Base-by-base conservation (phyloP, 2,888 invertebrate species). In the Anoplius nigerrimus region DNA sequence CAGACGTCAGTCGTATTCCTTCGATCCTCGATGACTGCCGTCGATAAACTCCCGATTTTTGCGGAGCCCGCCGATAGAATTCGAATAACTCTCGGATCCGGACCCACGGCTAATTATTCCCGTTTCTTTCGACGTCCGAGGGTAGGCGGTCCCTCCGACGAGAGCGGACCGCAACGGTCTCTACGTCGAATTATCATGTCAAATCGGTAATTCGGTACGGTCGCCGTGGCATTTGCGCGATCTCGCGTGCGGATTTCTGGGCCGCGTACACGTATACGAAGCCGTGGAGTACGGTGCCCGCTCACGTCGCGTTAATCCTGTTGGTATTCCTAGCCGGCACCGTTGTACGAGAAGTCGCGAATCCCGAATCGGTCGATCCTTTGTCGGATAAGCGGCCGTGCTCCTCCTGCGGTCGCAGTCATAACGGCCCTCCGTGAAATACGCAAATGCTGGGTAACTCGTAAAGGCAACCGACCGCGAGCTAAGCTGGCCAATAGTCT, bases 361-460 rank as follows among this genome's bases (percentile, higher is more conserved):
- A 66, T 68, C 68, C 69, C 71, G 76, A 74, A 80, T 80, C 79
- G 76, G 77, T 66, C 79, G 82, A 81, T 82, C 74, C 78, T 72
- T 77, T 57, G 69, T 66, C 72, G 72, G 80, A 81, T 82, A 81
- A 73, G 75, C 67, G 70, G 34, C 22, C 16, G 53, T 59, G 51
- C 74, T 78, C 73, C 75, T 72, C 66, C 63, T 53, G 68, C 67
- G 73, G 71, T 48, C 72, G 68, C 66, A 79, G 78, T 82, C 81
- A 80, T 82, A 81, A 81, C 81, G 79, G 78, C 76, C 21, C 67
- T 48, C 74, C 66, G 76, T 83, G 82, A 82, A 83, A 82, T 82
- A 82, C 82, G 82, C 82, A 82, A 82, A 83, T 82, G 80, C 80
- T 68, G 74, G 77, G 72, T 76, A 80, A 79, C 82, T 82, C 81